Conservation (phyloP, 1,140 invertebrate species). For the Drosophila orena region DNA sequence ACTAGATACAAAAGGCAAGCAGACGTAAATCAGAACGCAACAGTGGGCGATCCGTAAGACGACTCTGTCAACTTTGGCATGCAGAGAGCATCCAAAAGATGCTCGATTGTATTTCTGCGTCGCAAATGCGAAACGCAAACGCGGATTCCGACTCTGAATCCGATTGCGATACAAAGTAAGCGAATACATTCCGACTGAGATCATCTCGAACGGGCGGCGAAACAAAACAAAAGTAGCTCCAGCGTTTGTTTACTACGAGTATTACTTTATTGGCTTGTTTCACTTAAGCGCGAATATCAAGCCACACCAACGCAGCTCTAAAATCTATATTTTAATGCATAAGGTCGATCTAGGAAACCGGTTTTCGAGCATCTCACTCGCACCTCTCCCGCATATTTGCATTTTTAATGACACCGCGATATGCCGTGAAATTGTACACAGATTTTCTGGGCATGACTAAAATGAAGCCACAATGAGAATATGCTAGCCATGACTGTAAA, state of each 20-base stretch:
- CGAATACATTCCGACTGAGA: constrained; percentile 55
- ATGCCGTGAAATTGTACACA: constrained; percentile 80
- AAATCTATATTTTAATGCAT: constrained; percentile 69
- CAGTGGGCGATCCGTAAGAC: constrained; percentile 40
- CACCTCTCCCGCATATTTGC: constrained; percentile 59
- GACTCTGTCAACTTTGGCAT: constrained; percentile 45
- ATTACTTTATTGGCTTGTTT: constrained; percentile 62
- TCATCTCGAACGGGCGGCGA: constrained; percentile 49
- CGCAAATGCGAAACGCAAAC: constrained; percentile 40
- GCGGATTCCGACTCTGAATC: not conserved
- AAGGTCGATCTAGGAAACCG: constrained; percentile 66
- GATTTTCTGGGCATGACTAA: constrained; percentile 46
- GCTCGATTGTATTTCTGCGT: constrained; percentile 42
- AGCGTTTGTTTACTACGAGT: constrained; percentile 58
- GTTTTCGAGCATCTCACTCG: constrained; percentile 51
- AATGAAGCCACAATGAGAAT: constrained; percentile 45
- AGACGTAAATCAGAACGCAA: constrained; percentile 25
- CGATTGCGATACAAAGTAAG: constrained; percentile 21
- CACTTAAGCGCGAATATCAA: constrained; percentile 40
- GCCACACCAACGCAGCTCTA: constrained; percentile 68
- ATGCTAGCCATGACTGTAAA: constrained; percentile 44
- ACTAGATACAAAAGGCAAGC: constrained; percentile 1
- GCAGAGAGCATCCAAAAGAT: constrained; percentile 51
- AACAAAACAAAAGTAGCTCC: constrained; percentile 19
- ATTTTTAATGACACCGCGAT: constrained; percentile 76